Percentiles rank a stretch among this genome's conserved stretches.
Evolutionary conservation across 1,140 invertebrate genomes (phyloP).

Genomic region (Saccostrea cuccullata): DNA sequence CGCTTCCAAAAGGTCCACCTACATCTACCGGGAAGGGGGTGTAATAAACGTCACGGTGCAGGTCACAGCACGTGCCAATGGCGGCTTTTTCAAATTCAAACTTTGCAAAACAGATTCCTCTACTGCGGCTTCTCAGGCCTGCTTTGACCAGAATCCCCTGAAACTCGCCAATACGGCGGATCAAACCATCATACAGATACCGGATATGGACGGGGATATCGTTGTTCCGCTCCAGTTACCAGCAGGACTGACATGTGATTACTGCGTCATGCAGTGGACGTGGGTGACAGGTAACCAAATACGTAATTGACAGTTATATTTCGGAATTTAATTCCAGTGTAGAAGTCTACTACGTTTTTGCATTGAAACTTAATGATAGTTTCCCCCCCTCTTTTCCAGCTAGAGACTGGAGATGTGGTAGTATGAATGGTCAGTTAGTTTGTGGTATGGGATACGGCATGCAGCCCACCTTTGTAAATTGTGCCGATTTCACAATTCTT

Average conservation of each 20-base stretch:
- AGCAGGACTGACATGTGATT: slow-evolving; percentile 22
- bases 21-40: slow-evolving; percentile 32
- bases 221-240: slow-evolving; percentile 37
- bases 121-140: neutral
- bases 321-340: too few species aligned
- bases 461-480: slow-evolving; percentile 47
- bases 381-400: neutral
- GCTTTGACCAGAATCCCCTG: slow-evolving; percentile 28
- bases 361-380: too few species aligned
- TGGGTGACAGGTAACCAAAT: neutral
- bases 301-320: neutral
- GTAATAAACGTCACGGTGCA: slow-evolving; percentile 24
- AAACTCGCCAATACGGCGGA: slow-evolving; percentile 33
- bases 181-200: slow-evolving; percentile 26
- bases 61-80: slow-evolving; percentile 30
- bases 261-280: slow-evolving; percentile 35
- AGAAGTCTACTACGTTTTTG: too few species aligned
- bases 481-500: slow-evolving; percentile 40
- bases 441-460: slow-evolving; percentile 48
- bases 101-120: slow-evolving; percentile 8
- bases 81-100: slow-evolving; percentile 37
- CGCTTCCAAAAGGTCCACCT: slow-evolving; percentile 20
- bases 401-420: slow-evolving; percentile 42
- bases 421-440: slow-evolving; percentile 22
- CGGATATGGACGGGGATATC: slow-evolving; percentile 24